These are phyloP conservation scores for Heliconius eleuchia DNA, from an alignment of 1,140 invertebrate genomes.

Conservation along the genomic window DNA sequence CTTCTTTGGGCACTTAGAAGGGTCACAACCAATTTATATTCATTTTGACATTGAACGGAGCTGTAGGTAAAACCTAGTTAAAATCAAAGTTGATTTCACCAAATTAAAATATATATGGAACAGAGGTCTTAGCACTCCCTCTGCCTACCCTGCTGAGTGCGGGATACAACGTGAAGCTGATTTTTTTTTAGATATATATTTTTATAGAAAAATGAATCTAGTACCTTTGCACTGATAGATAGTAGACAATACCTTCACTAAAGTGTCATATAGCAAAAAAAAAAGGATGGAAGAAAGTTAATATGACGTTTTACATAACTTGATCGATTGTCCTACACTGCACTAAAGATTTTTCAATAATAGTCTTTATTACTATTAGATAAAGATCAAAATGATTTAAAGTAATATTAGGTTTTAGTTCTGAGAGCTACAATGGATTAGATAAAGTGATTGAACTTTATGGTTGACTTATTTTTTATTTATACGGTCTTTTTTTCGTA, in stretches of 20 bases:
- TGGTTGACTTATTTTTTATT: slow-evolving; percentile 56
- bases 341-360: slow-evolving; percentile 7
- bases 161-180: too few relatives aligned
- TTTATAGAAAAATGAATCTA: background rate
- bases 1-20: too few relatives aligned
- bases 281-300: slow-evolving; percentile 55
- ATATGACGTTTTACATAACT: slow-evolving; percentile 65
- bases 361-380: slow-evolving; percentile 27
- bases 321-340: slow-evolving; percentile 56
- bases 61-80: too few relatives aligned
- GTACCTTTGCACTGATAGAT: background rate
- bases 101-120: too few relatives aligned
- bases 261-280: slow-evolving; percentile 53
- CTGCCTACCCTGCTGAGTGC: too few relatives aligned
- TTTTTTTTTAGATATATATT: too few relatives aligned
- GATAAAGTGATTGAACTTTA: slow-evolving; percentile 62
- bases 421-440: slow-evolving; percentile 52
- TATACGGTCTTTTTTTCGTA: slow-evolving; percentile 8
- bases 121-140: too few relatives aligned
- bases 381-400: background rate
- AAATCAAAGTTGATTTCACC: too few relatives aligned
- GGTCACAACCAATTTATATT: too few relatives aligned
- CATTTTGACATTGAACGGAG: too few relatives aligned
- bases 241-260: slow-evolving; percentile 13
- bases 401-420: too few relatives aligned